These are phyloP conservation scores for Patiria miniata DNA, from an alignment of 35 echinoderm and acorn worm species.

Conservation along the genomic window DNA sequence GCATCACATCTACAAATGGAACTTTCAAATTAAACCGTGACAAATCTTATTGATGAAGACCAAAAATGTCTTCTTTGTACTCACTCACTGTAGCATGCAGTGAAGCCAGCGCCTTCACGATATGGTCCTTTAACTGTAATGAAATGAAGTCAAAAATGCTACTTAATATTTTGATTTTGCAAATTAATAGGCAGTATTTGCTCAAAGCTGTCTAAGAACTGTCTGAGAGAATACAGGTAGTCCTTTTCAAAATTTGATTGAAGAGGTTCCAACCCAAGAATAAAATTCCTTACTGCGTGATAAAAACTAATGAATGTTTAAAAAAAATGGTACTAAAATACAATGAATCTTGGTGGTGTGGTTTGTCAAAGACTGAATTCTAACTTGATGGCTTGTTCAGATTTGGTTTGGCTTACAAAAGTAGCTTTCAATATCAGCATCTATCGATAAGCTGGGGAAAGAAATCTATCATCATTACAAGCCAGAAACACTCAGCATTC, in stretches of 20 bases:
- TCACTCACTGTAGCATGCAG: too few species aligned
- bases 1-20: not conserved
- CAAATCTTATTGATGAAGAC: not conserved
- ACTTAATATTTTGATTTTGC: not conserved
- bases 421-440: slow-evolving; percentile 6
- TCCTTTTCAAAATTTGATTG: not conserved
- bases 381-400: not conserved
- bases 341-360: not conserved
- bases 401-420: slow-evolving; percentile 12
- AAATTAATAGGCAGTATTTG: not conserved
- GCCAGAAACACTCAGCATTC: not conserved
- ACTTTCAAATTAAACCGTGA: not conserved
- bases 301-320: too few species aligned
- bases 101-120: too few species aligned
- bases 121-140: not conserved
- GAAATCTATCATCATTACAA: not conserved
- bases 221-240: not conserved
- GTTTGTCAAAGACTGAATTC: not conserved
- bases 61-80: not conserved
- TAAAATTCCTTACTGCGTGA: too few species aligned
- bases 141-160: not conserved
- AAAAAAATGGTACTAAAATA: not conserved
- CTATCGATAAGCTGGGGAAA: slow-evolving; percentile 4
- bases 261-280: not conserved
- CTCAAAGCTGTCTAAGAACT: not conserved